Conservation (phyloP, 2,888 invertebrate species). For the Diaperis boleti region DNA sequence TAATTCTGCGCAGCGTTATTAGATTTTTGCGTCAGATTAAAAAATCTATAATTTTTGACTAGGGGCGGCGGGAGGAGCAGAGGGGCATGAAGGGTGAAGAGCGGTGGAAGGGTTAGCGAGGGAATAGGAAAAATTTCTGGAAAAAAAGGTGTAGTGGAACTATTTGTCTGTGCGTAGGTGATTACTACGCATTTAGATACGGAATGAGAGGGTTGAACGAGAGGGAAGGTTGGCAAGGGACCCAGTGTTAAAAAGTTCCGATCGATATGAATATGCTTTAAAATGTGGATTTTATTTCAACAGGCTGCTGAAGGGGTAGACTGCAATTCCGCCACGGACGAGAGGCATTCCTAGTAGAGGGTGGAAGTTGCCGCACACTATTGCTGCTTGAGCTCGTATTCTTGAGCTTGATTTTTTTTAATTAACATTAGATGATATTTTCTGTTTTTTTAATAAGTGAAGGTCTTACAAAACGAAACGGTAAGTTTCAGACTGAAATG, state of each 20-base stretch:
- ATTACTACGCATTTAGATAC: slow-evolving; percentile 58
- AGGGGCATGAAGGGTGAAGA: slow-evolving; percentile 38
- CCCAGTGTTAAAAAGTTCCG: slow-evolving; percentile 72
- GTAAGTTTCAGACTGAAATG: no score
- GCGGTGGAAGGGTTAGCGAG: slow-evolving; percentile 1
- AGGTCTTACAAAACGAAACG: no score
- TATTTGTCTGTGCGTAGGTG: slow-evolving; percentile 56
- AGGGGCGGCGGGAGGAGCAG: slow-evolving; percentile 53
- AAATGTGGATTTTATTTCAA: slow-evolving; percentile 75
- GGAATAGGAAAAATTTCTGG: slow-evolving; percentile 9
- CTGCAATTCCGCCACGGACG: slow-evolving; percentile 39
- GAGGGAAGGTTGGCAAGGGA: slow-evolving; percentile 58
- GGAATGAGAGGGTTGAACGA: slow-evolving; percentile 57
- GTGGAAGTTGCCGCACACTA: no score
- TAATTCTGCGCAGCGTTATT: slow-evolving; percentile 65
- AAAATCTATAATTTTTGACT: slow-evolving; percentile 64
- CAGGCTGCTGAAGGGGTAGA: slow-evolving; percentile 61
- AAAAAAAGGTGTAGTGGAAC: slow-evolving; percentile 31
- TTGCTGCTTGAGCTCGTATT: no score
- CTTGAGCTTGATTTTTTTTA: no score
- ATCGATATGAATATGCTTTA: slow-evolving; percentile 76
- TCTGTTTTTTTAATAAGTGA: no score
- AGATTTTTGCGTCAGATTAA: slow-evolving; percentile 64
- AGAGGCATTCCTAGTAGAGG: slow-evolving; percentile 36
- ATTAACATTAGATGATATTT: no score